phyloP scores from a whole-genome alignment of 2,797 vertebrate genomes.

The Astyanax mexicanus region DNA sequence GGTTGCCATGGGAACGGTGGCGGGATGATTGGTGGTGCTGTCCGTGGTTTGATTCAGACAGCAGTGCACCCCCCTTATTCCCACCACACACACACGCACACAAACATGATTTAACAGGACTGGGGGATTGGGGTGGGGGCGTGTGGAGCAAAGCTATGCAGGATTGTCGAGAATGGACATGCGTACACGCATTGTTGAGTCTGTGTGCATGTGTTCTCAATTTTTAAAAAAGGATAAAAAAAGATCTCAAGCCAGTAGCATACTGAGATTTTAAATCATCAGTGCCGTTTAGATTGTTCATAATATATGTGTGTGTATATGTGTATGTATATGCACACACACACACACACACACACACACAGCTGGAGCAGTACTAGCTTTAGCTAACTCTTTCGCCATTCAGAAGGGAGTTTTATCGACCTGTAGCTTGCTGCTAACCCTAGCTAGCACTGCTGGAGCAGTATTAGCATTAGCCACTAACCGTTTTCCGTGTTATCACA shows the following conservation, averaged over 20 bases:
- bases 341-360: too few relatives aligned
- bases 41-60: constrained; percentile 80
- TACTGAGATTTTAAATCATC: constrained; percentile 22
- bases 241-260: constrained; percentile 16
- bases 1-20: constrained; percentile 91
- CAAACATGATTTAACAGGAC: constrained; percentile 48
- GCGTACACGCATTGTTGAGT: not conserved
- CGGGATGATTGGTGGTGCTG: constrained; percentile 89
- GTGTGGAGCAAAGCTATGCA: not conserved
- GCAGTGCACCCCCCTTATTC: constrained; percentile 68
- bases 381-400: too few relatives aligned
- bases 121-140: constrained; percentile 25
- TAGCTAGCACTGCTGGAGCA: too few relatives aligned
- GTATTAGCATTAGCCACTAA: too few relatives aligned
- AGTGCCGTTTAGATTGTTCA: constrained; percentile 14
- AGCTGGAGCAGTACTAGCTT: too few relatives aligned
- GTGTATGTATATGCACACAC: too few relatives aligned
- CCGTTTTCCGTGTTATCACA: too few relatives aligned
- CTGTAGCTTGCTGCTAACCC: too few relatives aligned
- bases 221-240: constrained; percentile 26
- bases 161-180: constrained; percentile 23
- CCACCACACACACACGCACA: constrained; percentile 55
- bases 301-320: too few relatives aligned
- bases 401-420: too few relatives aligned
- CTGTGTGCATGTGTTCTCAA: not conserved